Percentiles rank a stretch among this genome's conserved stretches.
Evolutionary conservation across 2,113 vertebrate species (phyloP).

Genomic region (Toxostoma redivivum): DNA sequence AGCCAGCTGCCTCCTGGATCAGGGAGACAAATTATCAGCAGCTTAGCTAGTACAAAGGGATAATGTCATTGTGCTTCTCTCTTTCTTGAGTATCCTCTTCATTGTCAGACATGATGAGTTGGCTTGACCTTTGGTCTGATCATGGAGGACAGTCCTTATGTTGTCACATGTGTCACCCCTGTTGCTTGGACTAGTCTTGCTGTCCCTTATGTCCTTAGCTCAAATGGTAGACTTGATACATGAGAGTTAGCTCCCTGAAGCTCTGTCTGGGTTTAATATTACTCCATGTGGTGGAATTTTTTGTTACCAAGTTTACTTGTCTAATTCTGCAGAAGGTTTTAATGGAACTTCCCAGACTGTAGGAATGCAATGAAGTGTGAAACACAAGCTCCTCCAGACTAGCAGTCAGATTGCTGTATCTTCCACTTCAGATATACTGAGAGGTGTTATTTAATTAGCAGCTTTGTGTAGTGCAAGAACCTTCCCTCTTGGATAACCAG

Average conservation of each 20-base stretch:
- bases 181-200: background rate
- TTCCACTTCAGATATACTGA: background rate
- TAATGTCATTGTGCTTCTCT: background rate
- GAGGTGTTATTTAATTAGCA: background rate
- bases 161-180: background rate
- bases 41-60: background rate
- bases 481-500: background rate
- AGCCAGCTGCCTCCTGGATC: background rate
- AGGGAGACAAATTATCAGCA: background rate
- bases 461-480: background rate
- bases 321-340: background rate
- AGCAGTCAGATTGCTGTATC: background rate
- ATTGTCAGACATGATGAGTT: background rate
- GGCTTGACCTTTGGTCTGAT: background rate
- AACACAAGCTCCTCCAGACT: background rate
- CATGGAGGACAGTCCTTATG: background rate
- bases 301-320: background rate
- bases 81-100: background rate
- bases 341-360: background rate
- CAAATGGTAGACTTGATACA: background rate
- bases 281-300: background rate
- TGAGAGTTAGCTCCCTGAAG: background rate
- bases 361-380: background rate
- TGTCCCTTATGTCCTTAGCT: background rate
- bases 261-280: background rate